Evolutionary conservation across 1,140 invertebrate genomes (phyloP).

Genomic region (Diorhabda sublineata): DNA sequence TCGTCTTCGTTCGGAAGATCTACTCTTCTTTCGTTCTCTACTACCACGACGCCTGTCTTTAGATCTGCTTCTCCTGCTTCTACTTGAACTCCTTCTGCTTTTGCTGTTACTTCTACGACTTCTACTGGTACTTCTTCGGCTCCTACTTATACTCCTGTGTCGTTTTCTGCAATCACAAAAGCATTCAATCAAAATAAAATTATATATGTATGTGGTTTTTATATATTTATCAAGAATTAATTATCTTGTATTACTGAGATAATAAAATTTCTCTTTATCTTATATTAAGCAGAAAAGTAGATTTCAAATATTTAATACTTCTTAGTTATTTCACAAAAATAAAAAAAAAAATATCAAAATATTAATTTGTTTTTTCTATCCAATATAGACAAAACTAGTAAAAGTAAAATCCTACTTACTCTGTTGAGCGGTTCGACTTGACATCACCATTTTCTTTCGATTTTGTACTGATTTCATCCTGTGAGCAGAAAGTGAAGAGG

Average conservation of each 20-base stretch:
- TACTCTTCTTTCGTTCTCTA: conserved; percentile 33
- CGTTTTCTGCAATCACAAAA: conserved; percentile 19
- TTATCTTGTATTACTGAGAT: too few species aligned
- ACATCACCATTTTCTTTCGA: conserved; percentile 56
- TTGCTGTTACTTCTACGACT: not conserved
- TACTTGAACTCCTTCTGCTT: conserved; percentile 4
- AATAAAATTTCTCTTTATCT: too few species aligned
- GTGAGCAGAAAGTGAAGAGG: conserved; percentile 59
- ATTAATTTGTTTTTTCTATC: too few species aligned
- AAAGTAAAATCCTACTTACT: conserved; percentile 46
- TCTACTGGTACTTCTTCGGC: conserved; percentile 44
- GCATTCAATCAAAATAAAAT: not conserved
- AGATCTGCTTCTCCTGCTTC: conserved; percentile 20
- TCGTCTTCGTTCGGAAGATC: conserved; percentile 43
- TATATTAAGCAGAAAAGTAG: too few species aligned
- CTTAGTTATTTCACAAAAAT: too few species aligned
- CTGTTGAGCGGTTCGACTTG: conserved; percentile 50
- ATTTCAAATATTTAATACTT: too few species aligned
- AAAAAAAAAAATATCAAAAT: too few species aligned
- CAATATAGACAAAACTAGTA: not conserved
- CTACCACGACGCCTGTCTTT: conserved; percentile 20
- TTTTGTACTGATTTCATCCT: conserved; percentile 58
- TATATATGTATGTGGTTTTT: too few species aligned
- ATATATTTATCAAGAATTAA: too few species aligned
- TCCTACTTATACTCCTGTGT: conserved; percentile 25